phyloP scores from a whole-genome alignment of 2,888 invertebrate species.

The Coelopa pilipes region DNA sequence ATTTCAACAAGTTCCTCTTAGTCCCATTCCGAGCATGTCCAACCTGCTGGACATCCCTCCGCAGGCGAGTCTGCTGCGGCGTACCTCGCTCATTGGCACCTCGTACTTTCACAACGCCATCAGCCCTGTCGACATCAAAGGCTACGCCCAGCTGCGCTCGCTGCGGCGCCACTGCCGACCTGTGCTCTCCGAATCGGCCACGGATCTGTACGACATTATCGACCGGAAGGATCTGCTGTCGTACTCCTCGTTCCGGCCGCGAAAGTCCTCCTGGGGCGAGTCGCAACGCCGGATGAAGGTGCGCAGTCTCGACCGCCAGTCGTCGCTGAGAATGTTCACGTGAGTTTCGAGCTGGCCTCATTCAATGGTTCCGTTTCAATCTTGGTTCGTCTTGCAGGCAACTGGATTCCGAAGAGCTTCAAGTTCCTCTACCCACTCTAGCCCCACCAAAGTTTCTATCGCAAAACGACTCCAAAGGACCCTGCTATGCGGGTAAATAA shows the following conservation, averaged over 20 bases:
- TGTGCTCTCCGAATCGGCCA: constrained; percentile 74
- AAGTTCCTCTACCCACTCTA: constrained; percentile 60
- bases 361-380: neutral
- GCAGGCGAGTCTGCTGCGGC: constrained; percentile 57
- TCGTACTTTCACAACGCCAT: constrained; percentile 66
- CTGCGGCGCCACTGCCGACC: constrained; percentile 76
- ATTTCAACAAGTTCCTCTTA: constrained; percentile 80
- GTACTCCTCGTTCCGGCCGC: constrained; percentile 50
- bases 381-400: constrained; percentile 46
- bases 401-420: constrained; percentile 59
- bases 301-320: constrained; percentile 63
- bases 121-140: constrained; percentile 80
- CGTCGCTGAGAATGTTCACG: constrained; percentile 57
- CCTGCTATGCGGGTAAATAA: constrained; percentile 63
- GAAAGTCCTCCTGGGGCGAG: constrained; percentile 60
- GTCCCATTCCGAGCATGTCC: constrained; percentile 89
- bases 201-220: constrained; percentile 70
- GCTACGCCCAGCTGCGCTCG: constrained; percentile 79
- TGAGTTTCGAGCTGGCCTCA: constrained; percentile 47
- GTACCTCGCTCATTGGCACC: constrained; percentile 59
- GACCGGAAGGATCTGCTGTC: constrained; percentile 54
- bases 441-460: constrained; percentile 62
- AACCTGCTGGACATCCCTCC: constrained; percentile 72
- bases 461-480: constrained; percentile 63
- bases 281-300: constrained; percentile 62